Base-by-base conservation (phyloP, 1,140 invertebrate genomes). In the Heliconius congener region DNA sequence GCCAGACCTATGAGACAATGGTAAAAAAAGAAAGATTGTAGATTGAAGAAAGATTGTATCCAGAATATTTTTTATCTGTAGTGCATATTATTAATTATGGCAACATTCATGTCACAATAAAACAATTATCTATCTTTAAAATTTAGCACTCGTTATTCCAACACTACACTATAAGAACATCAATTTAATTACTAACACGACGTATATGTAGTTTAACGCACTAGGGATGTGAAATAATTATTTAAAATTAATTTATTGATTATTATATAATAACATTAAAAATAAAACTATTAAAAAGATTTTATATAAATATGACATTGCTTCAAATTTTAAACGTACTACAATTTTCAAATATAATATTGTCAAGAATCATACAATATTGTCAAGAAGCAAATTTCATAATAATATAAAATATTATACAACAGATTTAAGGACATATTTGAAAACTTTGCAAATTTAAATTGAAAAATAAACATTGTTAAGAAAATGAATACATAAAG, bases 101-200 rank as follows among this genome's bases (percentile, higher is more conserved):
- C 60, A 66, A 66, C 27, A 66, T 66, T 11, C 23, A 16, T 30
- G 23, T 66, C 60, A 66, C 23, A 66, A 66, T 13, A 66, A 66
- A 66, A 66, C n/a, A 27, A 66, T 30, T 27, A 66, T 66, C 0
- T 66, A 66, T 30, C 60, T 66, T 66, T 23, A 42, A 42, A 27
- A 46, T 52, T 27, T 73, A 46, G 74, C 52, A 66, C 74, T 37
- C 34, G 27, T 37, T n/a, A 27, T 39, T 75, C 77, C 82, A 83
- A 86, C 71, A 82, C 82, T 86, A 84, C 39, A 34, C 70, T 81
- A 80, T 60, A 66, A 52, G 78, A 78, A 86, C 85, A 86, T 84
- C 85, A 81, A 85, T 81, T 83, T 87, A 83, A 85, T 86, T 85
- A 86, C 84, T 88, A 88, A 85, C 80, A 84, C 78, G 78, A 80